Evolutionary conservation across 2,888 invertebrate genomes (phyloP).

Genomic region (Metalampra italica): DNA sequence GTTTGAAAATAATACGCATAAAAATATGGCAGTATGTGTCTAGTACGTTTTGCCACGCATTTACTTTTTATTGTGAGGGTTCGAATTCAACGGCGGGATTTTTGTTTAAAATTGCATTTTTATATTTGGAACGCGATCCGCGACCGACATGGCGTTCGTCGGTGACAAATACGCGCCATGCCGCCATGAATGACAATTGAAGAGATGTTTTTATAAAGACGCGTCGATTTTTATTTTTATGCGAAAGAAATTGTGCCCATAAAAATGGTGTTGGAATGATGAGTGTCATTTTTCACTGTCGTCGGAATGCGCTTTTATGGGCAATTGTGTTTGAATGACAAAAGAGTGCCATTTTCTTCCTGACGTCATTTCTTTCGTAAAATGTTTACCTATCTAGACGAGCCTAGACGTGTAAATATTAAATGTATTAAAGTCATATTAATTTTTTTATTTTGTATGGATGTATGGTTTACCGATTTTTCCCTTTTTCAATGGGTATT

Average conservation of each 20-base stretch:
- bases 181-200: slow-evolving; percentile 78
- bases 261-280: slow-evolving; percentile 75
- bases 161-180: slow-evolving; percentile 75
- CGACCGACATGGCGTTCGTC: slow-evolving; percentile 49
- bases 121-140: slow-evolving; percentile 75
- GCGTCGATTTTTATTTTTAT: slow-evolving; percentile 71
- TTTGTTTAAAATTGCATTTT: slow-evolving; percentile 78
- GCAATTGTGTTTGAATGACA: slow-evolving; percentile 62
- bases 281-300: slow-evolving; percentile 75
- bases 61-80: slow-evolving; percentile 72
- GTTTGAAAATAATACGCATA: neutral
- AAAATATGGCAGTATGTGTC: slow-evolving; percentile 46
- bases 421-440: too few relatives aligned
- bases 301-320: slow-evolving; percentile 63
- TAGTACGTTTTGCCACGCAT: slow-evolving; percentile 53
- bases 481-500: too few relatives aligned
- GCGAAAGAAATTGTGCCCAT: slow-evolving; percentile 75
- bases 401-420: too few relatives aligned
- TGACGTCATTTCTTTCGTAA: slow-evolving; percentile 5
- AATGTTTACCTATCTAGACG: neutral
- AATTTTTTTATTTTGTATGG: too few relatives aligned
- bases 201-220: slow-evolving; percentile 77
- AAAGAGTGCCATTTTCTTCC: slow-evolving; percentile 38
- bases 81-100: slow-evolving; percentile 51
- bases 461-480: too few relatives aligned